Conservation (phyloP, 2,888 invertebrate species). For the Meteorus colon region DNA sequence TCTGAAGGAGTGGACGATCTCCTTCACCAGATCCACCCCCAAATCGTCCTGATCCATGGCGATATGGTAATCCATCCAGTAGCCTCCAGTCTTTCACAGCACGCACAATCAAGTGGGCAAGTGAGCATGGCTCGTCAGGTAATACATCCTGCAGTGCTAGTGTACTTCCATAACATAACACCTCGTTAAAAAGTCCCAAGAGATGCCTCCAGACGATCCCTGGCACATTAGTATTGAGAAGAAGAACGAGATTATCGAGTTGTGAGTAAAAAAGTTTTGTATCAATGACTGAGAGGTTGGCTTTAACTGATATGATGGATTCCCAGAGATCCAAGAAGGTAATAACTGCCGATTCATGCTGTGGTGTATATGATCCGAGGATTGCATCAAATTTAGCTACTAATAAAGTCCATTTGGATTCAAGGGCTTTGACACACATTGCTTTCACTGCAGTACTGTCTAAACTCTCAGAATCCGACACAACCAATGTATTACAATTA, state of each 20-base stretch:
- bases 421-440: constrained; percentile 87
- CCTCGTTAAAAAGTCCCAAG: constrained; percentile 90
- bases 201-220: constrained; percentile 90
- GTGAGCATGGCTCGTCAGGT: constrained; percentile 90
- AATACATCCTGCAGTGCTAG: constrained; percentile 90
- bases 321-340: constrained; percentile 92
- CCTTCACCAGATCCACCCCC: constrained; percentile 74
- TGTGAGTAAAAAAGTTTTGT: constrained; percentile 92
- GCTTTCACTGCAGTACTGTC: constrained; percentile 92
- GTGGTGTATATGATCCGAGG: constrained; percentile 72
- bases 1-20: constrained; percentile 82
- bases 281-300: constrained; percentile 91
- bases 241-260: constrained; percentile 85
- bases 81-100: constrained; percentile 90
- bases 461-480: constrained; percentile 87
- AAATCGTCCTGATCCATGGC: constrained; percentile 74
- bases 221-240: constrained; percentile 82
- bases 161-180: constrained; percentile 92
- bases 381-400: constrained; percentile 76
- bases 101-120: constrained; percentile 89
- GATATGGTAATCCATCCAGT: constrained; percentile 75
- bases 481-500: constrained; percentile 77
- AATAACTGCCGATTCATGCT: constrained; percentile 76
- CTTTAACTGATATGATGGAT: constrained; percentile 91
- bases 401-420: constrained; percentile 88